Evolutionary conservation across 2,888 invertebrate species (phyloP), one percentile per base, ranked within the genome.

Genomic region (Metellina segmentata): DNA sequence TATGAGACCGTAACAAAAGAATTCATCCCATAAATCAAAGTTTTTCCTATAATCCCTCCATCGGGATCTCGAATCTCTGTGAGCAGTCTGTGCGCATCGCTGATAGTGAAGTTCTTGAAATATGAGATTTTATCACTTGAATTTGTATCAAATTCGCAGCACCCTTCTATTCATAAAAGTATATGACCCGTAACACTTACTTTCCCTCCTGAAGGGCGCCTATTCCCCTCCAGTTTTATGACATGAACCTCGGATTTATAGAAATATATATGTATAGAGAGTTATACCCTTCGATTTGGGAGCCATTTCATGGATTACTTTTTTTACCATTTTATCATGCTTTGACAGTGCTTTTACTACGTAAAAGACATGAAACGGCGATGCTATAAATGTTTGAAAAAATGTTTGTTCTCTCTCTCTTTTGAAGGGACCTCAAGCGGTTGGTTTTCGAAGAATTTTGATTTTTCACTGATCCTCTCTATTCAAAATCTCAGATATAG

Each of bases 101-200:
- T 70, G 85, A 86, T 86, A 86, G 77, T 70, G 69, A 81, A 61
- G 78, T 70, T 61, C 78, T 86, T 77, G 70, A 86, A 77, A 86
- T 69, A 61, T 52, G 85, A 86, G 85, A 86, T 86, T 86, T 69
- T 86, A 86, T 86, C 85, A 78, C 85, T 78, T 69, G 74, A 85
- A 86, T 78, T 70, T 69, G 77, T 78, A 78, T 78, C 61, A 86
- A 86, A 19, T 61, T 20, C 77, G 20, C 77, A 70, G 19, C 85
- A 70, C 53, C 78, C 75, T 72, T 77, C 53, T 86, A 86, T 86
- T 86, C 85, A 86, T 86, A 86, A 86, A 86, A 86, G 77, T 86
- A 86, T 86, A 86, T 86, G 78, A 86, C 77, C 77, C 85, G 19
- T 78, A 72, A 77, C 77, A 69, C 20, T 78, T 49, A 19, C 78